Conservation (phyloP, 2,888 invertebrate genomes). For the Electrophaes corylata region DNA sequence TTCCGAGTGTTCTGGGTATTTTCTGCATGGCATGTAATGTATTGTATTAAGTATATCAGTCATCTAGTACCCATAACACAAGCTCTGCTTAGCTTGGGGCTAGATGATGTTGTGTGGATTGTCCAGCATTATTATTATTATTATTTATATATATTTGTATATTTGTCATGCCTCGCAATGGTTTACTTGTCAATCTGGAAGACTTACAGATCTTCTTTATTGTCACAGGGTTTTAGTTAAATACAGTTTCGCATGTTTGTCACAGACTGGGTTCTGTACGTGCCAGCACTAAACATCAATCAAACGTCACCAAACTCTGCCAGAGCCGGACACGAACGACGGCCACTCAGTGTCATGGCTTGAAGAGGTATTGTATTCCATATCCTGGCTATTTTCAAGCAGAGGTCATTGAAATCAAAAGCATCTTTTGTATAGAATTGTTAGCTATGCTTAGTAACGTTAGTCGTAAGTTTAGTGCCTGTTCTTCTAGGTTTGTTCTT, state of each 20-base stretch:
- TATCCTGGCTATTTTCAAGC: slow-evolving; percentile 27
- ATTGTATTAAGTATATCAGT: no score
- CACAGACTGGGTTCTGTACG: background rate
- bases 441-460: background rate
- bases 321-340: slow-evolving; percentile 25
- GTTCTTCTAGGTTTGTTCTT: no score
- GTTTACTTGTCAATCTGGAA: background rate
- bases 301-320: slow-evolving; percentile 31
- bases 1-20: no score
- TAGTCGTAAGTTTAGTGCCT: no score
- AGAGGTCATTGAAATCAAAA: slow-evolving; percentile 31
- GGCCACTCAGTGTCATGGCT: slow-evolving; percentile 42
- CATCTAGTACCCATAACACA: no score
- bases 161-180: background rate
- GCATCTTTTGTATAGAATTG: slow-evolving; percentile 5
- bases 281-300: slow-evolving; percentile 28
- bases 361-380: slow-evolving; percentile 33
- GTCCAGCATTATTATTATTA: no score
- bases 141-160: no score
- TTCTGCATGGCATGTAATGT: no score
- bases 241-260: background rate
- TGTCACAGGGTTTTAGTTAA: background rate
- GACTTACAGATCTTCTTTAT: background rate
- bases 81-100: no score
- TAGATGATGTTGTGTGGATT: no score